phyloP scores from a whole-genome alignment of 2,797 vertebrate genomes.

The Rhabdomys pumilio region DNA sequence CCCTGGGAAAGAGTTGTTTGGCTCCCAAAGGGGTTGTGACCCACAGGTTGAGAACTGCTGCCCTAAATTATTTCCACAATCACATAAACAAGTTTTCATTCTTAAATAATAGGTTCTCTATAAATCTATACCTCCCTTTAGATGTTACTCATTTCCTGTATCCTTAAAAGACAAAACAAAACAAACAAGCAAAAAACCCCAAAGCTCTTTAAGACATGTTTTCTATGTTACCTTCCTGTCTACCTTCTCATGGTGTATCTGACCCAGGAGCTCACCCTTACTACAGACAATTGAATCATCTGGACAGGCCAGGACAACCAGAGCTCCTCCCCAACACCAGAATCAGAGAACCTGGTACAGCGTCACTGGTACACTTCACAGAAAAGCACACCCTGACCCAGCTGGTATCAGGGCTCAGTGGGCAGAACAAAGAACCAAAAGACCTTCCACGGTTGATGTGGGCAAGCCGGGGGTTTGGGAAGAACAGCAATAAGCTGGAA shows the following conservation, averaged over 20 bases:
- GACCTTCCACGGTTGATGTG: neutral
- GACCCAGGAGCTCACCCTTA: rapidly evolving
- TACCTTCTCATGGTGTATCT: neutral
- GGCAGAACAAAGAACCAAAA: constrained; percentile 19
- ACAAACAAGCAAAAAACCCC: neutral
- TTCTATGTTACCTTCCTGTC: neutral
- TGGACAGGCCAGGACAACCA: neutral
- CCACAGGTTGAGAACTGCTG: neutral
- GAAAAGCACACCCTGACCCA: neutral
- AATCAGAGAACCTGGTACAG: neutral
- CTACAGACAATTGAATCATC: neutral
- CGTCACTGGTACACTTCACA: neutral
- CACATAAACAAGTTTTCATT: neutral
- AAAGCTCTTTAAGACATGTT: neutral
- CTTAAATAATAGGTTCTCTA: constrained; percentile 36
- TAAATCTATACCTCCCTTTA: constrained; percentile 16
- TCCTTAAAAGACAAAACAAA: neutral
- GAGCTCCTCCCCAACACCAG: neutral
- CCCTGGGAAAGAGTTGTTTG: neutral
- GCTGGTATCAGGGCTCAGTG: neutral
- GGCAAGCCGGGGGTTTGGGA: neutral
- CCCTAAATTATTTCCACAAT: constrained; percentile 38
- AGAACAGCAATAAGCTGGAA: neutral
- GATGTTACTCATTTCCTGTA: neutral
- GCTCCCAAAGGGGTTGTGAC: neutral